phyloP scores from a whole-genome alignment of 1,140 invertebrate genomes.

The Penaeus japonicus region DNA sequence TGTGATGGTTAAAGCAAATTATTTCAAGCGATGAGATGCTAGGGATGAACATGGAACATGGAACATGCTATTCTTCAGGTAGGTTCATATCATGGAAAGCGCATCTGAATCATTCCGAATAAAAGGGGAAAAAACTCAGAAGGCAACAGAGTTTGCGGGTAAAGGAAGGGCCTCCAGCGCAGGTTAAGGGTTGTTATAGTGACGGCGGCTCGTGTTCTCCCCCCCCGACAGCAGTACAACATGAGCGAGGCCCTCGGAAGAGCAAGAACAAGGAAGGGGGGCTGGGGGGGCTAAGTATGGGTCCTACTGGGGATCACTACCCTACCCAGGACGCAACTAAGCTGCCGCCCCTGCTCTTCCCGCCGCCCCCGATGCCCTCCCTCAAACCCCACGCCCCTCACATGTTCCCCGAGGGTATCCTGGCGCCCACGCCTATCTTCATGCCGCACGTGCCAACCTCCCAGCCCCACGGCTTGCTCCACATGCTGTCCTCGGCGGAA shows the following conservation, averaged over 20 bases:
- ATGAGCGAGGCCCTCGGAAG: constrained; percentile 44
- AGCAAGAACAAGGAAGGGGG: constrained; percentile 46
- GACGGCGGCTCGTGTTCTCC: constrained; percentile 16
- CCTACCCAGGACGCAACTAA: constrained; percentile 31
- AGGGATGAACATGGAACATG: too few species aligned
- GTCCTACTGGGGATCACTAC: constrained; percentile 23
- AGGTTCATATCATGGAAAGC: too few species aligned
- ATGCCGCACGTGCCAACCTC: constrained; percentile 46
- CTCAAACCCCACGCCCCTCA: constrained; percentile 34
- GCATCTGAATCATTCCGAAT: too few species aligned
- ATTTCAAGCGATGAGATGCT: too few species aligned
- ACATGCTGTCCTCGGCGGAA: constrained; percentile 44
- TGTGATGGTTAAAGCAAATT: too few species aligned
- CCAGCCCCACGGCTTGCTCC: constrained; percentile 37
- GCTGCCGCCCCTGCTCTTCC: constrained; percentile 38
- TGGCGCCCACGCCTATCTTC: constrained; percentile 49
- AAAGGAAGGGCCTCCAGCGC: too few species aligned
- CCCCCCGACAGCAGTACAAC: constrained; percentile 51
- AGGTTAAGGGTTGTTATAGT: background rate
- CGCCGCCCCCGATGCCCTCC: constrained; percentile 32
- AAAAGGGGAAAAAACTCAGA: too few species aligned
- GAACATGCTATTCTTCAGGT: too few species aligned
- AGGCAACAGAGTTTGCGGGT: too few species aligned
- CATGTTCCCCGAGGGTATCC: constrained; percentile 43
- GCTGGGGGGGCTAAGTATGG: background rate